These are phyloP conservation scores for Acanthisitta chloris DNA, from an alignment of 2,113 vertebrate genomes.

Conservation along the genomic window DNA sequence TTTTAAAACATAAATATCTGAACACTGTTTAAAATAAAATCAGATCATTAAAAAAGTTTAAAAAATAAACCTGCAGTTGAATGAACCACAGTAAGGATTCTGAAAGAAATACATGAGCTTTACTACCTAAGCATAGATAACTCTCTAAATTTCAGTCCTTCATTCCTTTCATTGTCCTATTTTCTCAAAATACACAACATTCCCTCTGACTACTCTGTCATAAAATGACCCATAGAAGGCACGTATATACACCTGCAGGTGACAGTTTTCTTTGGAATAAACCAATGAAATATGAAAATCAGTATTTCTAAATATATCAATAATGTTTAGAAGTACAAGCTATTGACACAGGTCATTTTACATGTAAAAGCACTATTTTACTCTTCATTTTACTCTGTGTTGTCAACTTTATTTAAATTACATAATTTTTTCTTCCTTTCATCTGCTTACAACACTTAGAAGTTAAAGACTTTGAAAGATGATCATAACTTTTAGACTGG, in stretches of 20 bases:
- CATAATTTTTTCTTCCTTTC: background rate
- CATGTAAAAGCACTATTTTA: background rate
- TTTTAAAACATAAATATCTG: background rate
- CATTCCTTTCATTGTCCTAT: background rate
- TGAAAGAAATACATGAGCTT: background rate
- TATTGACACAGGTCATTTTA: background rate
- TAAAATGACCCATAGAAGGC: background rate
- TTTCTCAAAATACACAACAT: background rate
- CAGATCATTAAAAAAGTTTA: background rate
- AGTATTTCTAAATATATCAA: background rate
- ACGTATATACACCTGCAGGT: background rate
- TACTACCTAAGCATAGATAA: background rate
- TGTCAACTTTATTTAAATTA: background rate
- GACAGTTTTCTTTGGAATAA: background rate
- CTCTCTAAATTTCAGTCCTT: background rate
- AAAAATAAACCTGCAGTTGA: background rate
- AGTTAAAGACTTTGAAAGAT: background rate
- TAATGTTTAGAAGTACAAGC: background rate
- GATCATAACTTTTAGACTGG: background rate
- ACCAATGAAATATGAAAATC: background rate
- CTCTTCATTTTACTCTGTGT: background rate
- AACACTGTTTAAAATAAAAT: background rate
- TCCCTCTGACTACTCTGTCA: background rate
- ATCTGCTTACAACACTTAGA: background rate
- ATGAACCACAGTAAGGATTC: background rate